phyloP scores from a whole-genome alignment of 2,113 vertebrate species.

The Girardinichthys multiradiatus region DNA sequence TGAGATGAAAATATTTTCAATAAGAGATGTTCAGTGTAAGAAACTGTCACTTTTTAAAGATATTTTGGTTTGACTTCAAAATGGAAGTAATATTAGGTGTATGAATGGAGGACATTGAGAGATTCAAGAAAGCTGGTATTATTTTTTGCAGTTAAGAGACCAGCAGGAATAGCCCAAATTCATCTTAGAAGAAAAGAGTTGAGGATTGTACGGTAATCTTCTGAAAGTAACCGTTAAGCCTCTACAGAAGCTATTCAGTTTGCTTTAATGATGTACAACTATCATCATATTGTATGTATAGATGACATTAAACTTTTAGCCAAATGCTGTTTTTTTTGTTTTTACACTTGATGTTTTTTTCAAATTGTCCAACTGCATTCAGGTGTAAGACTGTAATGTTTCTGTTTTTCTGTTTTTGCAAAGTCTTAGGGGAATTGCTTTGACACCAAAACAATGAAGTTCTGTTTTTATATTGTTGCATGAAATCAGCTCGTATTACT shows the following conservation, averaged over 20 bases:
- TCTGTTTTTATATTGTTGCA: conserved; percentile 43
- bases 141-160: too few relatives aligned
- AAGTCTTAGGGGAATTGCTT: conserved; percentile 44
- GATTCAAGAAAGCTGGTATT: too few relatives aligned
- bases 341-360: neutral
- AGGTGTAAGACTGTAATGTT: neutral
- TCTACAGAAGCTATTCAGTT: too few relatives aligned
- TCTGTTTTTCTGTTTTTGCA: conserved; percentile 22
- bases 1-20: neutral
- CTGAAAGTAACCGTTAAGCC: too few relatives aligned
- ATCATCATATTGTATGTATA: neutral
- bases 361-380: neutral
- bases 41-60: neutral
- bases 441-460: conserved; percentile 69
- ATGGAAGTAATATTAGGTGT: too few relatives aligned
- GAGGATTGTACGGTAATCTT: too few relatives aligned
- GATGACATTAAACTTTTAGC: neutral
- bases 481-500: conserved; percentile 30
- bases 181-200: too few relatives aligned
- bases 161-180: too few relatives aligned
- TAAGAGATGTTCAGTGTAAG: too few relatives aligned
- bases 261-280: too few relatives aligned
- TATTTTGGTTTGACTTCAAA: neutral
- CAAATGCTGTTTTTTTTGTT: neutral
- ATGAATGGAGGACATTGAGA: too few relatives aligned